A percentile compares a stretch with the other conserved stretches of the same genome.
These are phyloP conservation scores for Euclidia mi DNA, from an alignment of 2,888 invertebrate species.

Conservation along the genomic window DNA sequence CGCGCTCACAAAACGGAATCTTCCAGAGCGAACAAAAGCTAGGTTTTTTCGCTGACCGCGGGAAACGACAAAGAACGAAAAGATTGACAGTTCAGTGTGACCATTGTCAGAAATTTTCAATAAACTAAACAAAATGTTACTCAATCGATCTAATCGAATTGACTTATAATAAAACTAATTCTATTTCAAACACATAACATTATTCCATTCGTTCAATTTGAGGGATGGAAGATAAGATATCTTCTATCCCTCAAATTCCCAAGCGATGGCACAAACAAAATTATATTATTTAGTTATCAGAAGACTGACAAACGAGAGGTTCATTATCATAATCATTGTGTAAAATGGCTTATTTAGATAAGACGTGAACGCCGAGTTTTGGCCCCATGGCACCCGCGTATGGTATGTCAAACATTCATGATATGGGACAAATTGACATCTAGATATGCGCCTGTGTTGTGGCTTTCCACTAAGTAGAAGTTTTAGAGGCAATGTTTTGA, in stretches of 20 bases:
- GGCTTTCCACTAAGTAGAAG: neutral
- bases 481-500: neutral
- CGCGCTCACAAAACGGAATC: too few relatives aligned
- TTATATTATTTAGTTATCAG: slow-evolving; percentile 16
- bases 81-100: too few relatives aligned
- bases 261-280: neutral
- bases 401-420: slow-evolving; percentile 39
- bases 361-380: slow-evolving; percentile 40
- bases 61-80: too few relatives aligned
- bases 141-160: too few relatives aligned
- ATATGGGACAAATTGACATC: slow-evolving; percentile 46
- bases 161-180: too few relatives aligned
- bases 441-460: slow-evolving; percentile 22
- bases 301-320: slow-evolving; percentile 25
- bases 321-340: slow-evolving; percentile 28
- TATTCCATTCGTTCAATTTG: too few relatives aligned
- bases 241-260: neutral
- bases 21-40: too few relatives aligned
- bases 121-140: too few relatives aligned
- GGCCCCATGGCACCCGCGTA: slow-evolving; percentile 23
- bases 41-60: too few relatives aligned
- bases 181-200: too few relatives aligned
- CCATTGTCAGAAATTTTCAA: too few relatives aligned
- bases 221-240: too few relatives aligned
- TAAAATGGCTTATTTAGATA: slow-evolving; percentile 45